Conservation (phyloP, 2,888 invertebrate genomes). For the Trachelus iudaicus region DNA sequence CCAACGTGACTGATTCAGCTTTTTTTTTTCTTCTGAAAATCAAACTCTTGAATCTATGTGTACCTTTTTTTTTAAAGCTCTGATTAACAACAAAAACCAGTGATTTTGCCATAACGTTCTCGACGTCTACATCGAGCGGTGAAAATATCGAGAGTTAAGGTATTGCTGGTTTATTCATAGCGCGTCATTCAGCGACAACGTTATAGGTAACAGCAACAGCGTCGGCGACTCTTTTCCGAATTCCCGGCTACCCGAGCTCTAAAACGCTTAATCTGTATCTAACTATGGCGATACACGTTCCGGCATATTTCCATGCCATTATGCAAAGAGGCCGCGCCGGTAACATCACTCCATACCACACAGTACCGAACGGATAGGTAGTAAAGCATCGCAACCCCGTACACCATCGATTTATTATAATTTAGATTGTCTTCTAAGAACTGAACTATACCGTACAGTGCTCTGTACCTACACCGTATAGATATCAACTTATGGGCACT, state of each 20-base stretch:
- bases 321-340: constrained; percentile 57
- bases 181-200: constrained; percentile 1
- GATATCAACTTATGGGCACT: not conserved
- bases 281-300: constrained; percentile 59
- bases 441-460: constrained; percentile 29
- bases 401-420: constrained; percentile 61
- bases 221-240: constrained; percentile 38
- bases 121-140: not conserved
- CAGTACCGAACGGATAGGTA: constrained; percentile 25
- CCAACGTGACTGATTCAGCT: not conserved
- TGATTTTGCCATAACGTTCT: not conserved
- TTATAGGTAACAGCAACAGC: constrained; percentile 16
- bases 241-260: constrained; percentile 48
- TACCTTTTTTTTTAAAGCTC: not conserved
- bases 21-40: not conserved
- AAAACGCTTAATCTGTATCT: constrained; percentile 61
- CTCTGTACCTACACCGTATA: not conserved
- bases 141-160: not conserved
- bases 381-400: constrained; percentile 42
- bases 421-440: constrained; percentile 56
- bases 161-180: constrained; percentile 7
- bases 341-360: constrained; percentile 43
- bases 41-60: not conserved
- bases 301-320: constrained; percentile 63
- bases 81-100: not conserved